These are phyloP conservation scores for Protobothrops mucrosquamatus DNA, from an alignment of 2,113 vertebrate genomes.

Conservation along the genomic window DNA sequence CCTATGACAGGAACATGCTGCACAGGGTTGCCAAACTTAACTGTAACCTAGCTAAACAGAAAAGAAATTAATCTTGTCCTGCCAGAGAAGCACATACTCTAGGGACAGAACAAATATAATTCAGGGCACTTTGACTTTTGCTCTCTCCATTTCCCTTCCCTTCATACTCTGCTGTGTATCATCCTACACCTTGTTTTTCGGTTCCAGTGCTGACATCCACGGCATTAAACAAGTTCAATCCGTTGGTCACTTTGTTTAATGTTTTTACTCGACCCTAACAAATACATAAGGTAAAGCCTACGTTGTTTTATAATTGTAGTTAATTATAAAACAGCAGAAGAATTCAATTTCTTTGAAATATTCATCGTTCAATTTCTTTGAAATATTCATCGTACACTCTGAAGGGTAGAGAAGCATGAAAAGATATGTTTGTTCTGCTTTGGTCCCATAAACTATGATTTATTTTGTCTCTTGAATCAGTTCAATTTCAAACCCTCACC, in stretches of 20 bases:
- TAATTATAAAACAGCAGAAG: background rate
- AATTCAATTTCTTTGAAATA: background rate
- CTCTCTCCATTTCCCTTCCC: background rate
- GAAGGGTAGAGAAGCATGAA: background rate
- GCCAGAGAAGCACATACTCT: no score
- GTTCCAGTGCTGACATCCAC: background rate
- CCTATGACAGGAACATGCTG: no score
- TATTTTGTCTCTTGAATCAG: background rate
- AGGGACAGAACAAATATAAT: background rate
- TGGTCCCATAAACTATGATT: background rate
- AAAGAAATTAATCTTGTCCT: no score
- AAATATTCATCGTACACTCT: background rate
- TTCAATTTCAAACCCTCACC: background rate
- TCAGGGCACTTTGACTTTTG: background rate
- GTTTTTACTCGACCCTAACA: background rate
- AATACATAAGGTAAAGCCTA: background rate
- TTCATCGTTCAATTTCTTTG: background rate
- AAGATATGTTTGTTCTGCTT: background rate
- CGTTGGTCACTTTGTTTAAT: background rate
- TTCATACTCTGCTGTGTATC: background rate
- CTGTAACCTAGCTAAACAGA: no score
- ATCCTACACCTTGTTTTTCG: background rate
- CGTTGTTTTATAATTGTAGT: background rate
- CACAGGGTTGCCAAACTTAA: no score
- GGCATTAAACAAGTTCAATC: background rate